Percentiles rank a stretch among this genome's conserved stretches.
These are phyloP conservation scores for Sebastolobus altivelis DNA, from an alignment of 2,797 vertebrate species.

Conservation along the genomic window DNA sequence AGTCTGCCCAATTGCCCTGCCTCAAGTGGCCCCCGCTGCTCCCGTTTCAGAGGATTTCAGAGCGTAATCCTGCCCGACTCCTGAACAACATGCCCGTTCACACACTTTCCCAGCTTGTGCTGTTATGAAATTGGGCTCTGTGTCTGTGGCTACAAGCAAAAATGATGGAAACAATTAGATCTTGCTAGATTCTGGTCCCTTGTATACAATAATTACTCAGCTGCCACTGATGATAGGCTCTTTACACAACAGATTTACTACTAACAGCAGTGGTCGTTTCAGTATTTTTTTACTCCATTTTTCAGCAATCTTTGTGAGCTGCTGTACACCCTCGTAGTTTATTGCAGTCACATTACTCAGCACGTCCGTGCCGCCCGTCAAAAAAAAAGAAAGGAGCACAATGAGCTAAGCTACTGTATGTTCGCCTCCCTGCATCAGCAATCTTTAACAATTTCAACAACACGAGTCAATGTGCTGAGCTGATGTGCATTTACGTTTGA, in stretches of 20 bases:
- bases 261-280: constrained; percentile 54
- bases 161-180: constrained; percentile 34
- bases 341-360: constrained; percentile 79
- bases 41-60: constrained; percentile 75
- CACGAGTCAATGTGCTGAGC: constrained; percentile 47
- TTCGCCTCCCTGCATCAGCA: constrained; percentile 68
- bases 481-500: constrained; percentile 59
- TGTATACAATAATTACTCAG: constrained; percentile 45
- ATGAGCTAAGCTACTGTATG: constrained; percentile 62
- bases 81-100: constrained; percentile 62
- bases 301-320: constrained; percentile 39
- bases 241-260: constrained; percentile 33
- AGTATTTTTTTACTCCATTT: constrained; percentile 38
- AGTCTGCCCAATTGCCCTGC: constrained; percentile 67
- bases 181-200: constrained; percentile 47
- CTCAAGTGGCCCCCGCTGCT: constrained; percentile 76
- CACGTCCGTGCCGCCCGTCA: constrained; percentile 73
- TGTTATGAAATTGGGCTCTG: constrained; percentile 48
- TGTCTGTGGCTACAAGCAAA: constrained; percentile 33
- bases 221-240: constrained; percentile 31
- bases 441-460: constrained; percentile 66
- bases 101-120: constrained; percentile 50
- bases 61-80: constrained; percentile 75
- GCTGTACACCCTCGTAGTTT: constrained; percentile 55
- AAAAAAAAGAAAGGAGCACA: constrained; percentile 51